phyloP scores from a whole-genome alignment of 1,140 invertebrate species.

The Drosophila jambulina region DNA sequence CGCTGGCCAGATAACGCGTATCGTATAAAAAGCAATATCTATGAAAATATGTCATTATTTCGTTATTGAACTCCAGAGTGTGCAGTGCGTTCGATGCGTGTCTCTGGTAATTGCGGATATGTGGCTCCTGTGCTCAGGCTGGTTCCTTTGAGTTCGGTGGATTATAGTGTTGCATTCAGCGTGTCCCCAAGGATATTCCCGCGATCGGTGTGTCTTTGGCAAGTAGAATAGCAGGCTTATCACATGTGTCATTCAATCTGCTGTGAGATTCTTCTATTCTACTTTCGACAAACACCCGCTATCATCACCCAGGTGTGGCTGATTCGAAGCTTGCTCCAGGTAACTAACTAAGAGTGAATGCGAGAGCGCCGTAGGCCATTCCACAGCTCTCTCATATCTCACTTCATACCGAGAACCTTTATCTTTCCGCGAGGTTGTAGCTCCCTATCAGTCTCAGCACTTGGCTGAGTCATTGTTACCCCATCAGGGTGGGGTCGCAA shows the following conservation, averaged over 20 bases:
- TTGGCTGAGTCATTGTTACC: conserved; percentile 23
- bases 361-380: neutral
- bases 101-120: conserved; percentile 5
- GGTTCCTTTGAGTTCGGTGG: neutral
- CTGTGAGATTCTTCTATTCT: conserved; percentile 83
- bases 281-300: conserved; percentile 79
- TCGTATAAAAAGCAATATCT: conserved; percentile 84
- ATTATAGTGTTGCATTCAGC: conserved; percentile 4
- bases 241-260: conserved; percentile 62
- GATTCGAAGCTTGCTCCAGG: neutral
- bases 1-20: conserved; percentile 68
- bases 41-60: conserved; percentile 83
- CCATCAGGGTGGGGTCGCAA: conserved; percentile 11
- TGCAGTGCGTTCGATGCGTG: conserved; percentile 45
- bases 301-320: conserved; percentile 23
- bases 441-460: conserved; percentile 5
- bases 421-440: conserved; percentile 17
- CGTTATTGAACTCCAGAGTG: conserved; percentile 78
- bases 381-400: neutral
- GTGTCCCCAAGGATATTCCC: conserved; percentile 16
- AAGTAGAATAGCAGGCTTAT: conserved; percentile 84
- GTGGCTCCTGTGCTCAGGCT: neutral
- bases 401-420: conserved; percentile 4
- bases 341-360: conserved; percentile 9
- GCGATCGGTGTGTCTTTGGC: conserved; percentile 64